Percentiles rank a stretch among this genome's conserved stretches.
Evolutionary conservation across 2,113 vertebrate species (phyloP).

Genomic region (Chelonoidis abingdonii): DNA sequence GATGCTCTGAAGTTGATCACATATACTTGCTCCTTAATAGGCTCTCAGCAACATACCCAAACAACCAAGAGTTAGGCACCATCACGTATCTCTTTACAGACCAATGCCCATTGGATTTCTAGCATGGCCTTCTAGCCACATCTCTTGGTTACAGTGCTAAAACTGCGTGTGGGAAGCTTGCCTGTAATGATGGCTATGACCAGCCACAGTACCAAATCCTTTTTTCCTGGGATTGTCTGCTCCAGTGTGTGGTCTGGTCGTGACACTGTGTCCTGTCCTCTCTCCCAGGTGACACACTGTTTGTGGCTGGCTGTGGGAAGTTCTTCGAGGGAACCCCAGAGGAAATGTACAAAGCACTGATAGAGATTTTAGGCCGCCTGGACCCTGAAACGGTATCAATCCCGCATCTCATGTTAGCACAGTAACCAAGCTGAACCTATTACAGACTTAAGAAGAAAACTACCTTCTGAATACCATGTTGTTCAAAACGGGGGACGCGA

Average conservation of each 20-base stretch:
- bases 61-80: neutral
- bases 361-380: constrained; percentile 89
- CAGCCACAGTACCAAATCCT: neutral
- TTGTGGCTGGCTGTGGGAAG: constrained; percentile 96
- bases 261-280: neutral
- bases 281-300: constrained; percentile 92
- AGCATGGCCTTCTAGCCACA: neutral
- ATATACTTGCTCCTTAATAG: neutral
- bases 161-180: neutral
- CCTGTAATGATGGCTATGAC: neutral
- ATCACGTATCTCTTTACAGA: neutral
- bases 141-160: neutral
- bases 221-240: neutral
- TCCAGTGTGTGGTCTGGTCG: neutral
- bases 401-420: fast-evolving
- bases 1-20: neutral
- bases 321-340: constrained; percentile 97
- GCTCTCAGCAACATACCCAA: neutral
- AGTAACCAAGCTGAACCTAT: fast-evolving
- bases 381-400: constrained; percentile 88
- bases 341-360: constrained; percentile 95
- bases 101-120: neutral
- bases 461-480: fast-evolving
- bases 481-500: neutral
- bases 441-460: fast-evolving